Evolutionary conservation across 2,113 vertebrate genomes (phyloP).

Genomic region (Oncorhynchus mykiss): DNA sequence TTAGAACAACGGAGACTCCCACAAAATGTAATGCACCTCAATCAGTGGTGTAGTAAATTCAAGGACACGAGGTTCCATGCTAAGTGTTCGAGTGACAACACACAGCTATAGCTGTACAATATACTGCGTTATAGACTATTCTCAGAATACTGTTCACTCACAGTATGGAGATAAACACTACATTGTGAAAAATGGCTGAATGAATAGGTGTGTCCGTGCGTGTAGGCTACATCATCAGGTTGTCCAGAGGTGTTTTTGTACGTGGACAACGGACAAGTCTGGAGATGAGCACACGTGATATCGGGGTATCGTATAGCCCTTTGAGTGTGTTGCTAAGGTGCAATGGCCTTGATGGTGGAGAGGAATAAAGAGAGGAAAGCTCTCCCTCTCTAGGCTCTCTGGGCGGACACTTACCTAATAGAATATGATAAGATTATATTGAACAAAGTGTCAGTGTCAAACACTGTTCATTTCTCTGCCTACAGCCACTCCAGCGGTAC

Average conservation of each 20-base stretch:
- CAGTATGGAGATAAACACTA: neutral
- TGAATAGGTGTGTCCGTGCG: neutral
- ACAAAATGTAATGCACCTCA: slow-evolving; percentile 11
- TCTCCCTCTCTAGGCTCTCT: slow-evolving; percentile 14
- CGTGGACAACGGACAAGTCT: neutral
- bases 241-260: neutral
- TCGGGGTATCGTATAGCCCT: neutral
- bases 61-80: neutral
- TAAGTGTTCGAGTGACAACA: neutral
- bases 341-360: neutral
- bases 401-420: slow-evolving; percentile 73
- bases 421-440: slow-evolving; percentile 73
- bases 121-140: no score
- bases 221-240: neutral
- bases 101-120: no score
- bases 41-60: neutral
- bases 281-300: neutral
- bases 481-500: slow-evolving; percentile 80
- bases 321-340: neutral
- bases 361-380: neutral
- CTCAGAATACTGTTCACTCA: no score
- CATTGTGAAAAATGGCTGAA: neutral
- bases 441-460: slow-evolving; percentile 49
- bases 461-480: slow-evolving; percentile 78
- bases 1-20: slow-evolving; percentile 67